Evolutionary conservation across 2,888 invertebrate genomes (phyloP).

Genomic region (Theretra japonica): DNA sequence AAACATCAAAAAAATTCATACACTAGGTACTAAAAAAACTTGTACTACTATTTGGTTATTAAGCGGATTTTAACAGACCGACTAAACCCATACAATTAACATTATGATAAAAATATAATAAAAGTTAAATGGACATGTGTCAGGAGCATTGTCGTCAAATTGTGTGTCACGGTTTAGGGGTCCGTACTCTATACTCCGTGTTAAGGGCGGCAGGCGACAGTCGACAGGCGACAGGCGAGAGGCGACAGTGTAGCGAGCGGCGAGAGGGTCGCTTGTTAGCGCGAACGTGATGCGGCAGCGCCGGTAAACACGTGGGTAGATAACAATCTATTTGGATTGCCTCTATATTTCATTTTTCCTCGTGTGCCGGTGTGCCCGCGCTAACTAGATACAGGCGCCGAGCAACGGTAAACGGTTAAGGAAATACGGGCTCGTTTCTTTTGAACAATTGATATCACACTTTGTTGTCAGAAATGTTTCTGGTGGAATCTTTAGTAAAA

Average conservation of each 20-base stretch:
- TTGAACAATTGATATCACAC: slow-evolving; percentile 57
- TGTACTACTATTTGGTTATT: too few relatives aligned
- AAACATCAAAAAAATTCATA: too few relatives aligned
- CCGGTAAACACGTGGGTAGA: slow-evolving; percentile 84
- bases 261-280: slow-evolving; percentile 76
- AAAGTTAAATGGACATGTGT: slow-evolving; percentile 70
- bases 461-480: slow-evolving; percentile 22
- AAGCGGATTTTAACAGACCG: neutral
- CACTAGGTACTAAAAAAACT: too few relatives aligned
- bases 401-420: slow-evolving; percentile 61
- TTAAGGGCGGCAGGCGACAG: slow-evolving; percentile 59
- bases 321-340: slow-evolving; percentile 85
- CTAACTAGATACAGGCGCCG: slow-evolving; percentile 81
- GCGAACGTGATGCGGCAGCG: slow-evolving; percentile 79
- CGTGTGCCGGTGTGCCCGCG: slow-evolving; percentile 70
- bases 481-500: neutral
- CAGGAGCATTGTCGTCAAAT: slow-evolving; percentile 72
- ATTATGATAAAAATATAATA: slow-evolving; percentile 32
- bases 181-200: slow-evolving; percentile 36
- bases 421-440: slow-evolving; percentile 76
- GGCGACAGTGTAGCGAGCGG: slow-evolving; percentile 55
- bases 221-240: slow-evolving; percentile 56
- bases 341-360: slow-evolving; percentile 85
- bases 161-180: slow-evolving; percentile 54
- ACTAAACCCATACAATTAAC: slow-evolving; percentile 31